phyloP scores from a whole-genome alignment of 2,113 vertebrate species.

The Oryzias celebensis region DNA sequence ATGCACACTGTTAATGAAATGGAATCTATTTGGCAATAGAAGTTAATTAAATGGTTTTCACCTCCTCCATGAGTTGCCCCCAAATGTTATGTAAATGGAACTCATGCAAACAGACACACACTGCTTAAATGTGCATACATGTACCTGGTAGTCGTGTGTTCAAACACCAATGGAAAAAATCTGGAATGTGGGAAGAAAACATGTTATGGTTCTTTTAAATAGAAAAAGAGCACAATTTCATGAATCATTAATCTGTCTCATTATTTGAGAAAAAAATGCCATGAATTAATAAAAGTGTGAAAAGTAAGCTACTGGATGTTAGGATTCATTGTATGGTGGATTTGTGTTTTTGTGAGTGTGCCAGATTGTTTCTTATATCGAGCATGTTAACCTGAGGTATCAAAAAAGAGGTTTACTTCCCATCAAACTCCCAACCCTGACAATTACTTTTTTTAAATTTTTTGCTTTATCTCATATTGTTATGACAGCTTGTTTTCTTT shows the following conservation, averaged over 20 bases:
- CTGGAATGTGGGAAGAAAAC: too few species aligned
- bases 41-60: constrained; percentile 57
- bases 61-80: constrained; percentile 1
- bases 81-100: constrained; percentile 57
- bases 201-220: not conserved
- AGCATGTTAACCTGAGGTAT: too few species aligned
- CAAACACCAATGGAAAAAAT: too few species aligned
- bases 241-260: not conserved
- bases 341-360: too few species aligned
- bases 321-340: constrained; percentile 7
- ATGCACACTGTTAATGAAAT: constrained; percentile 21
- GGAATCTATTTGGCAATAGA: constrained; percentile 43
- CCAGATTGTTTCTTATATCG: too few species aligned
- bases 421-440: too few species aligned
- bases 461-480: too few species aligned
- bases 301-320: constrained; percentile 5
- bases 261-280: not conserved
- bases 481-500: too few species aligned
- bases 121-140: constrained; percentile 8
- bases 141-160: too few species aligned
- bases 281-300: not conserved
- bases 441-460: too few species aligned
- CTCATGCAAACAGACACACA: constrained; percentile 48
- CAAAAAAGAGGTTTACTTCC: too few species aligned
- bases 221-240: not conserved